Conservation (phyloP, 2,797 vertebrate genomes). For the Gobionotothen gibberifrons region DNA sequence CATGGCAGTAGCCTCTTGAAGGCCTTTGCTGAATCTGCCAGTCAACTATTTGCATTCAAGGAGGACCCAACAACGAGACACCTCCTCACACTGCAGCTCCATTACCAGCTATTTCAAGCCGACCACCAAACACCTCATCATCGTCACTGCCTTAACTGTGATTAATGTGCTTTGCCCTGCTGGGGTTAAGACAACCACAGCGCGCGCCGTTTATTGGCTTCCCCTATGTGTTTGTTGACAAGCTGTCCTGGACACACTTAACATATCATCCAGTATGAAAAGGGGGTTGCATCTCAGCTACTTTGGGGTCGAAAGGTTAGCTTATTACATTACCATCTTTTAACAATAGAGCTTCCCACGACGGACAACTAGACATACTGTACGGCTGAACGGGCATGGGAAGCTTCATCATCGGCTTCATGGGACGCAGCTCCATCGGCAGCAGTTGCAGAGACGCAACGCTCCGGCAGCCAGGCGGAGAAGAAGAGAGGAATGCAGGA, state of each 20-base stretch:
- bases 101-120: constrained; percentile 63
- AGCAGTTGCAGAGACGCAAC: constrained; percentile 62
- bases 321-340: constrained; percentile 84
- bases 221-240: constrained; percentile 82
- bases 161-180: constrained; percentile 79
- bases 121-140: constrained; percentile 83
- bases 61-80: constrained; percentile 38
- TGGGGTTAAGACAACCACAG: constrained; percentile 81
- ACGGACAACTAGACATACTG: constrained; percentile 54
- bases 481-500: constrained; percentile 60
- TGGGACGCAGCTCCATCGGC: constrained; percentile 56
- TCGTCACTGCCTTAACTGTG: constrained; percentile 68
- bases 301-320: constrained; percentile 67
- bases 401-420: constrained; percentile 61
- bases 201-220: constrained; percentile 69
- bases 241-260: constrained; percentile 81
- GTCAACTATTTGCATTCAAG: constrained; percentile 35
- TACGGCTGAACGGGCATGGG: constrained; percentile 26
- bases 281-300: constrained; percentile 61
- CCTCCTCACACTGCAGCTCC: constrained; percentile 42
- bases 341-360: constrained; percentile 71
- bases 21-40: constrained; percentile 17
- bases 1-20: not conserved
- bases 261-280: constrained; percentile 75
- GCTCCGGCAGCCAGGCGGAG: constrained; percentile 48